Base-by-base conservation (phyloP, 2,113 vertebrate genomes). In the Microtus ochrogaster region DNA sequence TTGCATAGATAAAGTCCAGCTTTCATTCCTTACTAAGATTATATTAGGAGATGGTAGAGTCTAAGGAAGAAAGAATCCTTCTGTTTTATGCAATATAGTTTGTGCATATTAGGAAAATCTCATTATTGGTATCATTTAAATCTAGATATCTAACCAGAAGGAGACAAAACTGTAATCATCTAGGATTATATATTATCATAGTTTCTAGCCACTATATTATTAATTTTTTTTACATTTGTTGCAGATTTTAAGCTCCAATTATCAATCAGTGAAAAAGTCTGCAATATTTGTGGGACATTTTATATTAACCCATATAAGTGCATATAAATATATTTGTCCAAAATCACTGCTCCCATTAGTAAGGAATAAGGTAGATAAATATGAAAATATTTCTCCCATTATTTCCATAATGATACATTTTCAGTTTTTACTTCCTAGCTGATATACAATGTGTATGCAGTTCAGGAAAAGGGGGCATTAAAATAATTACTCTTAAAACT, bases 391-490 rank as follows among this genome's bases (percentile, higher is more conserved):
- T 63, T 84, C 61, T 87, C 26, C 33, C 70, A 17, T 58, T 90
- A 5, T 26, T 41, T 28, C 14, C 22, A 89, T 2, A 66, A 4
- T 44, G 26, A 65, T 1, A 5, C 16, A 12, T 11, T n/a, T 24
- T 68, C 10, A 12, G 11, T 21, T n/a, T 82, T 61, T 6, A 24
- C 22, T 28, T 83, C 3, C 0, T 7, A 17, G 2, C 0, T 12
- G 17, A 70, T 47, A 5, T 1, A 61, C 16, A 0, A 58, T 58
- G 55, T 21, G 1, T n/a, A 19, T 39, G 0, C 17, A 52, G 0
- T 73, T 77, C 24, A 44, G 52, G 7, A 89, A 58, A 26, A 5
- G 1, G 84, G 3, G 55, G 55, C 21, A 12, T 3, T 3, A 44
- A 92, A 85, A 6, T 6, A 5, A 1, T 58, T 58, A n/a, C 4